These are phyloP conservation scores for Ceratosolen fusciceps DNA, from an alignment of 1,140 invertebrate species.

Conservation along the genomic window DNA sequence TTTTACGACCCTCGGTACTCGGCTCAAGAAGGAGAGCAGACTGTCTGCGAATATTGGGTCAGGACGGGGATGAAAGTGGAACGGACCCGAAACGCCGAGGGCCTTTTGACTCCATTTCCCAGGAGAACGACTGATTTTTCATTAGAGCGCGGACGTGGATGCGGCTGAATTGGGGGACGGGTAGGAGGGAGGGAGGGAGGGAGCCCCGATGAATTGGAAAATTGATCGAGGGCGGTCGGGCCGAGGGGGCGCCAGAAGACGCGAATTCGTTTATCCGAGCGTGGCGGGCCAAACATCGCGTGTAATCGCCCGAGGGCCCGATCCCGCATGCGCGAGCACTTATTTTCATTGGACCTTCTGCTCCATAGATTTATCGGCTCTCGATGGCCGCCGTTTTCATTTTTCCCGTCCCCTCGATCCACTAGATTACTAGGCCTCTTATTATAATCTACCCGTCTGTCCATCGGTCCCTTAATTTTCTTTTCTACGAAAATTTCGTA, in stretches of 20 bases:
- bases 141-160: too few relatives aligned
- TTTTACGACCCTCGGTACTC: conserved; percentile 61
- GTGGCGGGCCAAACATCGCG: neutral
- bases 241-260: neutral
- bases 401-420: too few relatives aligned
- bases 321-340: neutral
- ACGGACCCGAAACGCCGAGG: too few relatives aligned
- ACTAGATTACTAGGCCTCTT: neutral
- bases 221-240: conserved; percentile 18
- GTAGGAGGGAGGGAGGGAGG: neutral
- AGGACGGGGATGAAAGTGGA: too few relatives aligned
- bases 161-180: conserved; percentile 25
- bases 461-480: too few relatives aligned
- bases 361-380: conserved; percentile 33
- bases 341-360: conserved; percentile 37
- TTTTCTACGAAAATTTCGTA: too few relatives aligned
- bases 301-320: conserved; percentile 24
- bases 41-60: too few relatives aligned
- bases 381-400: too few relatives aligned
- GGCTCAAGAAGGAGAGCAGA: too few relatives aligned
- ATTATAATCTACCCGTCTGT: too few relatives aligned
- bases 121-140: conserved; percentile 39
- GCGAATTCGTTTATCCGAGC: conserved; percentile 44
- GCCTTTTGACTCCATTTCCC: conserved; percentile 46
- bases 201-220: conserved; percentile 40